Conservation (phyloP, 2,797 vertebrate genomes). For the Allobates femoralis region DNA sequence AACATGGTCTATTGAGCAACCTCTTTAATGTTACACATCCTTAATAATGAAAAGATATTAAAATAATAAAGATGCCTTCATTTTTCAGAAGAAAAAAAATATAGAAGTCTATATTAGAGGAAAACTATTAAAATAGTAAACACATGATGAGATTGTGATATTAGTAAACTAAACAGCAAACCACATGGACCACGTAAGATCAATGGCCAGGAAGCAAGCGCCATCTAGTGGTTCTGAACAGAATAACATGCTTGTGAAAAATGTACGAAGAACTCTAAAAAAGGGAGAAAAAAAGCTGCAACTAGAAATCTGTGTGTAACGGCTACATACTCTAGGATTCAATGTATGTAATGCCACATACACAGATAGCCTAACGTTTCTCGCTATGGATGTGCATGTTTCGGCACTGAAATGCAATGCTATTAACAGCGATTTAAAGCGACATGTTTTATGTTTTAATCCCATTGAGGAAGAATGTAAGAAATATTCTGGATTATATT, state of each 20-base stretch:
- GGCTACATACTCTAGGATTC: neutral
- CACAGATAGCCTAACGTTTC: neutral
- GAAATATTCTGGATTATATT: too few species aligned
- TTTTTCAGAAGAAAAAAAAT: neutral
- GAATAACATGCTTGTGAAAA: neutral
- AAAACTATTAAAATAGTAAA: neutral
- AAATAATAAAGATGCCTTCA: neutral
- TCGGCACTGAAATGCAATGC: neutral
- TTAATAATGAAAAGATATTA: neutral
- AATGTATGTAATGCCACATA: neutral
- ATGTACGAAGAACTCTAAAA: neutral
- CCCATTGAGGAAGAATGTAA: neutral
- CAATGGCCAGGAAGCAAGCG: neutral
- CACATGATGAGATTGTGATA: neutral
- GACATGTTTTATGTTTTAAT: constrained; percentile 4
- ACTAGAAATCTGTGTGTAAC: neutral
- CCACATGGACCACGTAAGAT: neutral
- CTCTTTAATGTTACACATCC: too few species aligned
- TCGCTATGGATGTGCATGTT: neutral
- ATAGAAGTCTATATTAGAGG: neutral
- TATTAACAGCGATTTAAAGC: neutral
- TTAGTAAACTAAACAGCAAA: neutral
- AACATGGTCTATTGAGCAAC: too few species aligned
- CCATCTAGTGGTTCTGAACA: constrained; percentile 28
- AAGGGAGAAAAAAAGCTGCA: neutral